Base-by-base conservation (phyloP, 1,140 invertebrate species). In the Zaprionus ghesquierei region DNA sequence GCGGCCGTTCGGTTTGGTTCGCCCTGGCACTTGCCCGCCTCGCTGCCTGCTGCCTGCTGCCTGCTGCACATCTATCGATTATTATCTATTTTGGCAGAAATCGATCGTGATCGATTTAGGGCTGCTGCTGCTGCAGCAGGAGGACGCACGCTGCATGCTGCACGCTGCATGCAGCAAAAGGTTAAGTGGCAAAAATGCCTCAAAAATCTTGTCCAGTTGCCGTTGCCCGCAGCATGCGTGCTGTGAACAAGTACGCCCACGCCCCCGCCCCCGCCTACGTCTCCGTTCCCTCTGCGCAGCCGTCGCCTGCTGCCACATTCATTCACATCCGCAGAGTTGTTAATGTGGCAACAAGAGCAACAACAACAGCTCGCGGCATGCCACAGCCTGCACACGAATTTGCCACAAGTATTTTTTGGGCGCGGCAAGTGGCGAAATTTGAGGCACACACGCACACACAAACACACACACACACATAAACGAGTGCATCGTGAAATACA, bases 31-130 rank as follows among this genome's bases (percentile, higher is more conserved):
- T 69, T 58, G 72, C 59, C 62, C 13, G 46, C n/a, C 8, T 8
- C 29, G 29, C 44, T 29, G 54, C 31, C n/a, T n/a, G n/a, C n/a
- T n/a, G n/a, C n/a, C n/a, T n/a, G n/a, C n/a, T 50, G 50, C 25
- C 29, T 33, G 29, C 27, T 27, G 23, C 23, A 33, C 29, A 60
- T 51, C 72, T 71, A 51, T 63, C 65, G 78, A 75, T 84, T 81
- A 84, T 84, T 73, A 84, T 84, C 79, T 72, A 66, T 79, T 81
- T 81, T 79, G 80, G 63, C 77, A 77, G 77, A 63, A 75, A 77
- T 80, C 74, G 68, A 71, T 85, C 81, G 81, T 86, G 81, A 86
- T 80, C 81, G 81, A 85, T 85, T 79, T 68, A 60, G 63, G 46
- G 55, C 63, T 66, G 62, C 38, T 29, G 54, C 33, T 50, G 56